These are phyloP conservation scores for Caenorhabditis japonica DNA, from an alignment of 2,888 invertebrate genomes.

Conservation along the genomic window DNA sequence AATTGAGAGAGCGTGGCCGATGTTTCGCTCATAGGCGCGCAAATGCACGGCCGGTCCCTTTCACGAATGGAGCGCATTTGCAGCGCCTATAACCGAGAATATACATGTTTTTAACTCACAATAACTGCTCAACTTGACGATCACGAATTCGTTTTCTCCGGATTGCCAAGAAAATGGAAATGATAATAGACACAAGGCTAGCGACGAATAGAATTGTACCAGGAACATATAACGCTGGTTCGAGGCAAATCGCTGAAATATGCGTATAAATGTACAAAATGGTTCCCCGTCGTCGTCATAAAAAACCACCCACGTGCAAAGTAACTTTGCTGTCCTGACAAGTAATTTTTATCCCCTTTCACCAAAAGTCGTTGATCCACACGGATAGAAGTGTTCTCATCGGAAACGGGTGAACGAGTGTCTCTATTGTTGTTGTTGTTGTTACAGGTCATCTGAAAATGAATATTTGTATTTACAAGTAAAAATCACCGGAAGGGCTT, in stretches of 20 bases:
- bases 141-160: constrained; percentile 19
- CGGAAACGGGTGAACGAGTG: constrained; percentile 18
- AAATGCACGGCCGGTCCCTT: too few species aligned
- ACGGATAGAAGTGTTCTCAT: constrained; percentile 43
- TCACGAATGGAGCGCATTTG: too few species aligned
- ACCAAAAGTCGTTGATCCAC: constrained; percentile 48
- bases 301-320: constrained; percentile 27
- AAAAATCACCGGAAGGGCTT: constrained; percentile 3
- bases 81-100: too few species aligned
- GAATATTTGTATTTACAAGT: background rate
- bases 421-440: constrained; percentile 13
- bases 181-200: constrained; percentile 33
- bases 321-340: constrained; percentile 29
- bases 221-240: constrained; percentile 43
- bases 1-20: too few species aligned
- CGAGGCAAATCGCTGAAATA: constrained; percentile 50
- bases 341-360: constrained; percentile 40
- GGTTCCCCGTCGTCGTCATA: too few species aligned
- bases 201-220: constrained; percentile 19
- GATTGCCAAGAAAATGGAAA: constrained; percentile 43
- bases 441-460: constrained; percentile 31
- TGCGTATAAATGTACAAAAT: background rate
- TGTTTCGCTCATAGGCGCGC: too few species aligned
- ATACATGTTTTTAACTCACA: constrained; percentile 17
- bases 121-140: constrained; percentile 42